Base-by-base conservation (phyloP, 2,888 invertebrate species). In the Scelioninae gen. 2 region DNA sequence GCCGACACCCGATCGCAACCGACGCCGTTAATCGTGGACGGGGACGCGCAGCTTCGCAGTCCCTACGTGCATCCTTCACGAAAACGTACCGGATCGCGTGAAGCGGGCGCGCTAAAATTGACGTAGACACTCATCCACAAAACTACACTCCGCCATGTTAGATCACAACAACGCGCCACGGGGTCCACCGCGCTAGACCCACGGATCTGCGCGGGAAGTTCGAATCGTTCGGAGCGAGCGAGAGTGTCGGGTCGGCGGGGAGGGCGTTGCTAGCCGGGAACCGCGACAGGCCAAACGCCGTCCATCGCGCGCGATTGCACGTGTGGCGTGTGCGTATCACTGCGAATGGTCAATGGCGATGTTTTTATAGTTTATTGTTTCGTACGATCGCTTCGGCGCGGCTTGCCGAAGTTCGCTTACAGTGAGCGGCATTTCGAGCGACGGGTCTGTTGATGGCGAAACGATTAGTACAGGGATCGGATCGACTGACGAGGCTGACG, bases 81-180 rank as follows among this genome's bases (percentile, higher is more conserved):
- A 75, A 70, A 53, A 58, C 50, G 68, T 39, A 76, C 58, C 60
- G 61, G 60, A 57, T 48, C 48, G 67, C 70, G 69, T 75, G 52
- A 65, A 64, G 53, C 75, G 68, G 75, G 77, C 83, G 80, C 81
- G 81, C 80, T 81, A 83, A 83, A 84, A 87, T 87, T 87, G 87
- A 87, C 87, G 86, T 87, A 86, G 87, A 87, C 87, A 87, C 85
- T 84, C 87, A 88, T 87, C 88, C 89, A 90, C 89, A 89, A 90
- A 89, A 90, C 88, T 87, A 88, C 87, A 87, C 86, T 88, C 87
- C 89, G 90, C 90, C 90, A 90, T 90, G 88, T 90, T 90, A 89
- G 88, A 90, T 90, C 90, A 90, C 90, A 90, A 90, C 90, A 90
- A 90, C 90, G 90, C 90, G 89, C 90, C 87, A 89, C 89, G 88